Evolutionary conservation across 2,888 invertebrate species (phyloP).

Genomic region (Tenthredo scrophulariae): DNA sequence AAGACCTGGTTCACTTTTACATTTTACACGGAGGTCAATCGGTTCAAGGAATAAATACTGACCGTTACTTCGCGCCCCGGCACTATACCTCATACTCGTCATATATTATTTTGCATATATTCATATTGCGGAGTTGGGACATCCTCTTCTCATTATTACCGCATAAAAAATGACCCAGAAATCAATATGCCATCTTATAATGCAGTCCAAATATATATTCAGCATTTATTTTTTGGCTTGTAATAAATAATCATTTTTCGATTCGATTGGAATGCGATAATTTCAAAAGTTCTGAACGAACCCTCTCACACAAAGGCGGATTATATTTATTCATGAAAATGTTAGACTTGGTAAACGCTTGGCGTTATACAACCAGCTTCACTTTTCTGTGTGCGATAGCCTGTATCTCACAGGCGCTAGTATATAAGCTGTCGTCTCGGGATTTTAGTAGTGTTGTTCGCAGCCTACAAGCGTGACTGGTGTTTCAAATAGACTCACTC

Average conservation of each 20-base stretch:
- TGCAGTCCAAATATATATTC: background rate
- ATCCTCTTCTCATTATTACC: background rate
- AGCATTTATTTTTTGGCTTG: background rate
- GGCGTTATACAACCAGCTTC: background rate
- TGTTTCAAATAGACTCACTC: conserved; percentile 46
- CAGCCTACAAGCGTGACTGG: conserved; percentile 55
- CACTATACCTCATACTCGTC: background rate
- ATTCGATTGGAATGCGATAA: background rate
- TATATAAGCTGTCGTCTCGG: conserved; percentile 62
- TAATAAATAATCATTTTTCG: background rate
- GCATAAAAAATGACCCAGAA: background rate
- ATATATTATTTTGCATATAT: conserved; percentile 5
- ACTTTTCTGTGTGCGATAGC: background rate
- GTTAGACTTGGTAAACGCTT: background rate
- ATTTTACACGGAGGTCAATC: conserved; percentile 19
- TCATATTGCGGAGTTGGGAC: background rate
- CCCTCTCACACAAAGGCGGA: background rate
- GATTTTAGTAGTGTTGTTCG: conserved; percentile 62
- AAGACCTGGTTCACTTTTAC: conserved; percentile 30
- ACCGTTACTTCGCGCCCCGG: conserved; percentile 40
- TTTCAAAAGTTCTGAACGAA: background rate
- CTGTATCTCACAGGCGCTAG: conserved; percentile 14
- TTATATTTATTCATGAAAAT: background rate
- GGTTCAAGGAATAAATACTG: conserved; percentile 34
- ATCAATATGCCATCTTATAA: background rate